These are phyloP conservation scores for Nibea albiflora DNA, from an alignment of 2,113 vertebrate species.

Conservation along the genomic window DNA sequence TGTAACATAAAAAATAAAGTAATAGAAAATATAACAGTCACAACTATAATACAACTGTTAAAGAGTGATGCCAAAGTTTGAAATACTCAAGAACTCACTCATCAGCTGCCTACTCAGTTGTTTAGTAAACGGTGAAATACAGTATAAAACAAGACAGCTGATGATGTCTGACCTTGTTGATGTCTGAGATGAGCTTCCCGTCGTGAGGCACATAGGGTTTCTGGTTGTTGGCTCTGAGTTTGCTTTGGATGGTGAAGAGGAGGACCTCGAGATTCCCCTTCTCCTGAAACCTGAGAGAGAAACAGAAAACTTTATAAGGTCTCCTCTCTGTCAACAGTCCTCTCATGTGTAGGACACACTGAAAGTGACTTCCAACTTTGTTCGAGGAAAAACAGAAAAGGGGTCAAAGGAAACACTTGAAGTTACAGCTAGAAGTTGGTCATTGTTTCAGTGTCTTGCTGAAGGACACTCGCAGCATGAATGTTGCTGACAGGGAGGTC, in stretches of 20 bases:
- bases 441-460: not conserved
- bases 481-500: not conserved
- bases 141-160: not conserved
- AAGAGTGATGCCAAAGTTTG: not conserved
- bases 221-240: slow-evolving; percentile 94
- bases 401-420: not conserved
- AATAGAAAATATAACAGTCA: not conserved
- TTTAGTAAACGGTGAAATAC: not conserved
- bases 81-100: not conserved
- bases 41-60: not conserved
- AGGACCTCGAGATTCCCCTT: slow-evolving; percentile 97
- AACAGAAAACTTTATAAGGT: not conserved
- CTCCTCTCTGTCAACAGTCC: not conserved
- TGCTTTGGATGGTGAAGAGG: slow-evolving; percentile 98
- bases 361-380: not conserved
- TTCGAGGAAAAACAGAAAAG: not conserved
- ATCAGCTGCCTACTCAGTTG: not conserved
- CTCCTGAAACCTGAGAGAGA: slow-evolving; percentile 90
- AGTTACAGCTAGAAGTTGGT: not conserved
- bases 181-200: slow-evolving; percentile 93
- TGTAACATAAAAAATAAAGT: not conserved
- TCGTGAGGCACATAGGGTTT: slow-evolving; percentile 92
- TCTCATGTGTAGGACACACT: not conserved
- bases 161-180: slow-evolving; percentile 89
- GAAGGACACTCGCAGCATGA: slow-evolving; percentile 6